Evolutionary conservation across 2,888 invertebrate species (phyloP), one percentile per base, ranked within the genome.

Genomic region (Mythimna loreyi): DNA sequence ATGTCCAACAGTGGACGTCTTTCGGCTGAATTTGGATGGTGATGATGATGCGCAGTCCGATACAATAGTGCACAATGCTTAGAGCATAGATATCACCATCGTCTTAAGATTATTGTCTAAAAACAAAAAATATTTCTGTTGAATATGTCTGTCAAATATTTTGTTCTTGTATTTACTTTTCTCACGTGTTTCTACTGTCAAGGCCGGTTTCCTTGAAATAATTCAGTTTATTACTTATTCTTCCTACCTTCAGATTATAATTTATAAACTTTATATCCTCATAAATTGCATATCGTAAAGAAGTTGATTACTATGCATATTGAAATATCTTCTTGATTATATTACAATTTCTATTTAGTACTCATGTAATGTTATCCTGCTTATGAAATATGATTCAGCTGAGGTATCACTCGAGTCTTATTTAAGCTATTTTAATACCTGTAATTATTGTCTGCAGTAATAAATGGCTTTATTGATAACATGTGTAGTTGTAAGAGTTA

Each of bases 391-490:
- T 64, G 25, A 80, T 43, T 68, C 13, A 52, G 30, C 49, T 55
- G 40, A 65, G 19, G n/a, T 25, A 40, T 57, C 19, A 3, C 33
- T 57, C 28, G 59, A 73, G 43, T 25, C 55, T 28, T 25, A 16
- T 11, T 40, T 58, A 78, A 64, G 49, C 50, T 50, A 53, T 52
- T 55, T 71, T 65, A 64, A 68, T 47, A 45, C 53, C 57, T 21
- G 53, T 62, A 47, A 80, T 62, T 64, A 45, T 19, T 19, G n/a
- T 47, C 50, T 69, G 58, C 58, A 62, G 53, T 70, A n/a, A 75
- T 80, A 65, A 75, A 75, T 65, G 65, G 61, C 64, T 80, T 56
- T 62, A 36, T 52, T 59, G 80, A 80, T 77, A 80, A 75, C 50
- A 58, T 52, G 40, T 40, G 40, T 40, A 25, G 8, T 49, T 77